Conservation (phyloP, 92 coral and sea anemone genomes). For the Phenganax subtilis region DNA sequence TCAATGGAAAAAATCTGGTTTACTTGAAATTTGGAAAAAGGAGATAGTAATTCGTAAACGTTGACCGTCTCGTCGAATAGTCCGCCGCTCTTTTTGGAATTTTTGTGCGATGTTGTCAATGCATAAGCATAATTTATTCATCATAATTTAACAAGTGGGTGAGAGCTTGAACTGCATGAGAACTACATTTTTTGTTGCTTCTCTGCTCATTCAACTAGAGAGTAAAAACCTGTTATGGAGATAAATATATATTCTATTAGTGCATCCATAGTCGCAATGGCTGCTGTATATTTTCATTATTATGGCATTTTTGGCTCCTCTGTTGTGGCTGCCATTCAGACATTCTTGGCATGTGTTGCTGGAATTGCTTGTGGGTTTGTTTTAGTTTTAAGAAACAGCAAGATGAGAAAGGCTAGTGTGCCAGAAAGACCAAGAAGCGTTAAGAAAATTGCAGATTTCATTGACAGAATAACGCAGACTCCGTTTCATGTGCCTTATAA, state of each 20-base stretch:
- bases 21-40: no score
- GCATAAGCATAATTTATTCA: no score
- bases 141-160: no score
- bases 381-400: constrained; percentile 71
- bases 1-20: no score
- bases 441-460: constrained; percentile 61
- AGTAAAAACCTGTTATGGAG: constrained; percentile 3
- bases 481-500: constrained; percentile 70
- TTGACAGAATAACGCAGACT: constrained; percentile 61
- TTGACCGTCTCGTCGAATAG: no score
- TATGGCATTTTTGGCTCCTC: constrained; percentile 65
- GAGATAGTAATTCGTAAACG: no score
- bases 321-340: constrained; percentile 5
- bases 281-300: constrained; percentile 63
- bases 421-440: constrained; percentile 64
- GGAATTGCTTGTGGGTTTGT: constrained; percentile 75
- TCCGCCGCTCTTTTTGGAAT: no score
- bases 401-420: constrained; percentile 60
- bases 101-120: no score
- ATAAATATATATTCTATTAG: constrained; percentile 61
- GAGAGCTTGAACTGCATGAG: neutral
- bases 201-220: no score
- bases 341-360: constrained; percentile 50
- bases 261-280: constrained; percentile 23
- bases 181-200: no score